Conservation (phyloP, 2,113 vertebrate genomes). For the Herpetotheres cachinnans region DNA sequence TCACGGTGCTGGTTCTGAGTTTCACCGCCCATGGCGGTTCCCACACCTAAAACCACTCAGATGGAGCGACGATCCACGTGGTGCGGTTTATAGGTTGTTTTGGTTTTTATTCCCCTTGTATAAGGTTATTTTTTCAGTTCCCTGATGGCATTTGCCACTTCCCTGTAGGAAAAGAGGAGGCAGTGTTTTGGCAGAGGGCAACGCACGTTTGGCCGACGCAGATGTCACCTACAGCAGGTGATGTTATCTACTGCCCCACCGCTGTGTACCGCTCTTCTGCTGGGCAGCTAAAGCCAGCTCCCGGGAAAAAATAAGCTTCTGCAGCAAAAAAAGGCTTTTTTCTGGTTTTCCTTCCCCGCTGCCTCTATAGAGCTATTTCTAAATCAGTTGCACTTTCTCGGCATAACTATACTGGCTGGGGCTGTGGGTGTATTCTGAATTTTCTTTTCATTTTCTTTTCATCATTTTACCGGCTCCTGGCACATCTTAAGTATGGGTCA, state of each 20-base stretch:
- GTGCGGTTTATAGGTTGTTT: not conserved
- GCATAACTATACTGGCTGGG: not conserved
- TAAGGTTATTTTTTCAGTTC: not conserved
- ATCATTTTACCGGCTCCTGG: not conserved
- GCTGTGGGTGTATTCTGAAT: not conserved
- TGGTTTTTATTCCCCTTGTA: not conserved
- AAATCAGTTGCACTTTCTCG: not conserved
- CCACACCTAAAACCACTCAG: not conserved
- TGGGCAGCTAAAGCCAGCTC: not conserved
- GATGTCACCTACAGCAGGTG: not conserved
- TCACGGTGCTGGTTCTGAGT: not conserved
- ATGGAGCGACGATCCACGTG: fast-evolving
- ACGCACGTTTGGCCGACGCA: fast-evolving
- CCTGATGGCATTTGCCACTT: not conserved
- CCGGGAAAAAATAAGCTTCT: not conserved
- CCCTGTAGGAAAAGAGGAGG: not conserved
- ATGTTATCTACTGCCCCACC: not conserved
- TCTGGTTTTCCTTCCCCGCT: not conserved
- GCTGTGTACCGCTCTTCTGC: not conserved
- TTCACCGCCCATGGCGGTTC: not conserved
- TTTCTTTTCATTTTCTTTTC: not conserved
- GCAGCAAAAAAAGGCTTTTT: not conserved
- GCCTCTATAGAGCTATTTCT: not conserved
- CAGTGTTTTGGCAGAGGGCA: not conserved
- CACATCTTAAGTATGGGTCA: not conserved